Percentiles rank a stretch among this genome's conserved stretches.
Conservation (phyloP, 1,140 invertebrate genomes). For the Achroia grisella region DNA sequence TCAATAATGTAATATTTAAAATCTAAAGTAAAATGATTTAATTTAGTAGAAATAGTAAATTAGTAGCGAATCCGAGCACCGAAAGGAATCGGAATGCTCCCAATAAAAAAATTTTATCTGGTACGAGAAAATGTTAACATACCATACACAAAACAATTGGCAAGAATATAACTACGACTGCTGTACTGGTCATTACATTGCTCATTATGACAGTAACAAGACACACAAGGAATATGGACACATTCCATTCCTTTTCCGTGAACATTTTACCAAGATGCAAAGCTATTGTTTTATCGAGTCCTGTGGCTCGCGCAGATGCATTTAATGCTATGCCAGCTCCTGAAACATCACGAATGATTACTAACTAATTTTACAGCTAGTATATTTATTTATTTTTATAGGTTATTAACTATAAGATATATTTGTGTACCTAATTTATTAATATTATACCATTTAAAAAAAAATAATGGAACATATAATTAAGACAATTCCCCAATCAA, state of each 20-base stretch:
- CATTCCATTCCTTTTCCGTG: slow-evolving; percentile 19
- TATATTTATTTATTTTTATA: too few species aligned
- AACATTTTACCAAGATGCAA: slow-evolving; percentile 13
- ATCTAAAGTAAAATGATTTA: too few species aligned
- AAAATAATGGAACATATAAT: too few species aligned
- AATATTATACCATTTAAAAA: too few species aligned
- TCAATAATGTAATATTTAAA: too few species aligned
- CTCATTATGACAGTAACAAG: slow-evolving; percentile 21
- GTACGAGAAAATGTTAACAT: not conserved
- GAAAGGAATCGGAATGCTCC: too few species aligned
- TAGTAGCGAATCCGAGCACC: too few species aligned
- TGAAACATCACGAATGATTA: slow-evolving; percentile 15
- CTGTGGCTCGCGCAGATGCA: slow-evolving; percentile 12
- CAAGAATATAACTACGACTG: slow-evolving; percentile 24
- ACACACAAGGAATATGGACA: slow-evolving; percentile 22
- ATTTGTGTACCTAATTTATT: too few species aligned
- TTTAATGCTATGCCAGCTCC: slow-evolving; percentile 30
- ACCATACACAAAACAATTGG: slow-evolving; percentile 44
- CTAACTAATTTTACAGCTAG: too few species aligned
- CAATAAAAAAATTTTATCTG: not conserved
- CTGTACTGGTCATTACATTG: slow-evolving; percentile 34
- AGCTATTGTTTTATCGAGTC: slow-evolving; percentile 9
- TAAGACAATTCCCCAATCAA: not conserved
- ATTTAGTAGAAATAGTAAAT: too few species aligned
- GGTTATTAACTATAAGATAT: too few species aligned